Evolutionary conservation across 2,797 vertebrate genomes (phyloP), one percentile per base, ranked within the genome.

Genomic region (Esox masquinongy): DNA sequence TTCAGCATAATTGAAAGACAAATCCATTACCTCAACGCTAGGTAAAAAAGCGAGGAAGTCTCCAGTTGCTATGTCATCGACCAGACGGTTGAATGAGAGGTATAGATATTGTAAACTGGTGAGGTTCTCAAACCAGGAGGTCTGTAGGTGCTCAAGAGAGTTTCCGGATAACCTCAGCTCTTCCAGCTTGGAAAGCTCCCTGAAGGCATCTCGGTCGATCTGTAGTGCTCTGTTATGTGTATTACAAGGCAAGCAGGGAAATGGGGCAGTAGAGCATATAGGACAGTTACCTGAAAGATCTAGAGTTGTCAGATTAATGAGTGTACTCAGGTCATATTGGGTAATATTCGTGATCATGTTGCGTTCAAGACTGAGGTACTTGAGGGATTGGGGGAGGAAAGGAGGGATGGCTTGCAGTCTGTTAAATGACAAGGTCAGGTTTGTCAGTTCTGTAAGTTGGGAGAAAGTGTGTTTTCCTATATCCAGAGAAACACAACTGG

Each of bases 241-340:
- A 31, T 4, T 0, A 50, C 88, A 93, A 16, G 85, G 79, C 4
- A 26, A 68, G 7, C 92, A 94, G 3, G 88, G 91, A 68, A 90
- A 94, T 0, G 89, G 88, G 1, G 90, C 82, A 4, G 92, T 92
- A 68, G 77, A 89, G 73, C 92, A 93, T 74, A 90, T 81, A 0
- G 92, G 90, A 43, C 91, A 93, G 74, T 90, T 94, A 31, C 88
- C 87, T 1, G 85, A 88, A 77, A 93, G 77, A 74, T 91, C 88
- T 4, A 94, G 86, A 53, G 87, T 17, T 7, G 0, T 78, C 39
- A 93, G 82, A 5, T 89, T 78, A 17, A 9, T 34, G 73, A 92
- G 50, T 2, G 77, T 70, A 53, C 82, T 73, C 39, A 94, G 88
- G 59, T 91, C 89, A 5, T 79, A 78, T 16, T 29, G 50, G 26